Conservation (phyloP, 2,888 invertebrate species). For the Perizoma flavofasciatum region DNA sequence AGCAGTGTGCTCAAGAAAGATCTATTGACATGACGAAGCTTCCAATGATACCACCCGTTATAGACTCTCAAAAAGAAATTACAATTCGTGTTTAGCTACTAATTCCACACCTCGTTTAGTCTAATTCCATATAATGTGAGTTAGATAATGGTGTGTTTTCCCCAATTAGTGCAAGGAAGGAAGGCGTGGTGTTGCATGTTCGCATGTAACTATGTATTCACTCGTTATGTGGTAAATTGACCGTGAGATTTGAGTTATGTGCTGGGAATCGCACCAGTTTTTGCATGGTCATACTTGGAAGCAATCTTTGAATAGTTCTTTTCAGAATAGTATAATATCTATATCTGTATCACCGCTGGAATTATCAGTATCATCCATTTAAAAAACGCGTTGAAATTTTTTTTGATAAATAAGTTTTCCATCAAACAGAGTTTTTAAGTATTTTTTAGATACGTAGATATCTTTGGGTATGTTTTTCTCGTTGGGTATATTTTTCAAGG, state of each 20-base stretch:
- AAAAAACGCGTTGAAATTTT: too few relatives aligned
- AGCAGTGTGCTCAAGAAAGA: too few relatives aligned
- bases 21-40: background rate
- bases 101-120: constrained; percentile 38
- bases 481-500: too few relatives aligned
- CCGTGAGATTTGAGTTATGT: constrained; percentile 34
- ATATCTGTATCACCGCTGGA: too few relatives aligned
- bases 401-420: too few relatives aligned
- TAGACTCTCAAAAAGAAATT: constrained; percentile 12
- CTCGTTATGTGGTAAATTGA: constrained; percentile 31
- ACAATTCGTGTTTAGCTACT: constrained; percentile 10
- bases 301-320: too few relatives aligned
- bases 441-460: too few relatives aligned
- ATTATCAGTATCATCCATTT: too few relatives aligned
- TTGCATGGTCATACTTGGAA: constrained; percentile 17
- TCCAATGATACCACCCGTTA: constrained; percentile 3
- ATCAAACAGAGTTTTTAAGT: too few relatives aligned
- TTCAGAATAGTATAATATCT: too few relatives aligned
- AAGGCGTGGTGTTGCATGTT: constrained; percentile 24
- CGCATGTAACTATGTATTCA: background rate
- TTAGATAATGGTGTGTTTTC: constrained; percentile 27
- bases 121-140: constrained; percentile 19
- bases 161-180: constrained; percentile 28
- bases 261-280: constrained; percentile 21
- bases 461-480: too few relatives aligned